Evolutionary conservation across 64 coral and sea anemone genomes (phyloP), one percentile per base, ranked within the genome.

Genomic region (Cladopsammia gracilis): DNA sequence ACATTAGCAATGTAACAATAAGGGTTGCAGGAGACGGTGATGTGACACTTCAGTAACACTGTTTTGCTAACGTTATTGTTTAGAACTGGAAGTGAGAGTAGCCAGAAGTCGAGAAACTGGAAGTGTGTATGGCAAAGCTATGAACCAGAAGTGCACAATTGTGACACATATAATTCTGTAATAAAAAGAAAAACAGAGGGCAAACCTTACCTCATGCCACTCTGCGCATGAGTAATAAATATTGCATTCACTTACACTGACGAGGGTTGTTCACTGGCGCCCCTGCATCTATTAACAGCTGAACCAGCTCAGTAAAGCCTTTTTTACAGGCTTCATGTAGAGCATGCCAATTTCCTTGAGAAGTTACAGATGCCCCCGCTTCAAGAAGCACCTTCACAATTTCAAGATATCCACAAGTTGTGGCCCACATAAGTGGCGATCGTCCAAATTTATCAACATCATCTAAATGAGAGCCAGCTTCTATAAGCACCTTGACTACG

Each of bases 281-380:
- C 4, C 94, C 98, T 18, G 87, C 72, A 46, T 94, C 87, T 15
- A 99, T 61, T 23, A 99, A 93, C n/a, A 93, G 13, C 51, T 99
- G 74, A 1, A 84, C 91, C 71, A 99, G 90, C 14, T 94, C 89
- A 15, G 68, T 71, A 79, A 80, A 89, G 4, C 98, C 98, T 26
- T 24, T 44, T 86, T 99, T 99, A 61, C 94, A 93, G 2, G 98
- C 98, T 59, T 99, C 98, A 86, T 99, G 98, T 10, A 99, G 88
- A 43, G 94, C 87, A 85, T 99, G 98, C 98, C 98, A 99, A 13
- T 99, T 99, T 25, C 90, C 83, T 62, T 96, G 73, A 71, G 88
- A 76, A 6, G 75, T 79, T 22, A 89, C 73, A 43, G 86, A 85
- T 4, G 98, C 98, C 20, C 94, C 91, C 20, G 98, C 94, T 45